Conservation (phyloP, 2,113 vertebrate genomes). For the Arizona elegans region DNA sequence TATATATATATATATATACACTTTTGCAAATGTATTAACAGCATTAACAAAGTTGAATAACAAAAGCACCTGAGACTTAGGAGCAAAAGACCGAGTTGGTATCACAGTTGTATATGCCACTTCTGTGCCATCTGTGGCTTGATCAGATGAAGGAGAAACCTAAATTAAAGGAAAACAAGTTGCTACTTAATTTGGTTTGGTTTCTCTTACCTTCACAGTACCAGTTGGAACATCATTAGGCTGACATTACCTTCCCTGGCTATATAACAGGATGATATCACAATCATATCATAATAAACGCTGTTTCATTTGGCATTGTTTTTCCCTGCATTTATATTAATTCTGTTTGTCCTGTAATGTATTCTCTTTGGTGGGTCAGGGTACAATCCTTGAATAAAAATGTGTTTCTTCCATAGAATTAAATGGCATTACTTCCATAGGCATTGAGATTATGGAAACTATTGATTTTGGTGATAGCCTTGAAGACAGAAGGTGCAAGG, state of each 20-base stretch:
- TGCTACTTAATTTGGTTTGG: neutral
- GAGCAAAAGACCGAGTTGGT: too few species aligned
- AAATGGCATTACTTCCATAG: neutral
- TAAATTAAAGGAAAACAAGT: neutral
- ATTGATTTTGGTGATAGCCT: neutral
- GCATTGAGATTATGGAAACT: neutral
- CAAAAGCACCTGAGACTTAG: neutral
- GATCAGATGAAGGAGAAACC: neutral
- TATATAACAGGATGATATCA: neutral
- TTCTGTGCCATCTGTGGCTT: neutral
- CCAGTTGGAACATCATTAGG: neutral
- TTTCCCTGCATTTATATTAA: neutral
- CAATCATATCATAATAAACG: neutral
- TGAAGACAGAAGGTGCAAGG: too few species aligned
- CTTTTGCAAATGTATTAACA: neutral
- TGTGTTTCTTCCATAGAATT: neutral
- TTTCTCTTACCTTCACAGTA: neutral
- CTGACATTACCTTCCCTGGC: too few species aligned
- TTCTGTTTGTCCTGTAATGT: neutral
- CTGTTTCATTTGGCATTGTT: neutral
- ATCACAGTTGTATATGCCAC: neutral
- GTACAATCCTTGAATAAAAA: neutral
- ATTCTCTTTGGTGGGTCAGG: neutral
- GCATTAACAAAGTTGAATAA: neutral
- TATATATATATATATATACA: too few species aligned